phyloP scores from a whole-genome alignment of 2,797 vertebrate species.

The Xerus rutilus region DNA sequence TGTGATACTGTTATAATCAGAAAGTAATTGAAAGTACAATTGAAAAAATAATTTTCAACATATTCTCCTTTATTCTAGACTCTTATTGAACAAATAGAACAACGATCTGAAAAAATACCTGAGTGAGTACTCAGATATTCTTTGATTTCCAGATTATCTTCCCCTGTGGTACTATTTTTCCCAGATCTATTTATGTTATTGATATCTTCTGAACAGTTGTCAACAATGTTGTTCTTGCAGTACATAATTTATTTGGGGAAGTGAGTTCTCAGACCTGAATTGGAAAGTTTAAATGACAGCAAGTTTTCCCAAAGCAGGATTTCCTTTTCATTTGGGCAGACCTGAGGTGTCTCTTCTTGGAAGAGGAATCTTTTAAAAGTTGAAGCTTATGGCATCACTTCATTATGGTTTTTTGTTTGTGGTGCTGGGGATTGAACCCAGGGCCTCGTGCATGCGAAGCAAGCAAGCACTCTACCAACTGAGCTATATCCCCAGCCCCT shows the following conservation, averaged over 20 bases:
- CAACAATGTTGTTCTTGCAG: not conserved
- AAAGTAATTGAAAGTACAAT: constrained; percentile 22
- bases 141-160: constrained; percentile 45
- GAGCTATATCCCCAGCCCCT: too few relatives aligned
- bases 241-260: not conserved
- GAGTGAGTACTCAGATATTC: constrained; percentile 92
- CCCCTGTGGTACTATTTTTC: not conserved
- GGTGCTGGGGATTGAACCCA: too few relatives aligned
- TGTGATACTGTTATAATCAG: not conserved
- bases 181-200: not conserved
- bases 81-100: constrained; percentile 97
- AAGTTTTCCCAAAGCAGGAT: not conserved
- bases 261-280: not conserved
- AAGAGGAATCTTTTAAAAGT: constrained; percentile 27
- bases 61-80: constrained; percentile 89
- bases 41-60: constrained; percentile 6
- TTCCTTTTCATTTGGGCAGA: not conserved
- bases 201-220: not conserved
- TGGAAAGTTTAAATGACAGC: not conserved
- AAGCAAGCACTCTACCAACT: too few relatives aligned
- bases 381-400: not conserved
- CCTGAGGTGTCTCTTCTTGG: not conserved
- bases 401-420: not conserved
- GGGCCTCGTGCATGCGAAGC: too few relatives aligned
- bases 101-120: constrained; percentile 95